Evolutionary conservation across 2,113 vertebrate species (phyloP).

Genomic region (Lophotis ruficrista): DNA sequence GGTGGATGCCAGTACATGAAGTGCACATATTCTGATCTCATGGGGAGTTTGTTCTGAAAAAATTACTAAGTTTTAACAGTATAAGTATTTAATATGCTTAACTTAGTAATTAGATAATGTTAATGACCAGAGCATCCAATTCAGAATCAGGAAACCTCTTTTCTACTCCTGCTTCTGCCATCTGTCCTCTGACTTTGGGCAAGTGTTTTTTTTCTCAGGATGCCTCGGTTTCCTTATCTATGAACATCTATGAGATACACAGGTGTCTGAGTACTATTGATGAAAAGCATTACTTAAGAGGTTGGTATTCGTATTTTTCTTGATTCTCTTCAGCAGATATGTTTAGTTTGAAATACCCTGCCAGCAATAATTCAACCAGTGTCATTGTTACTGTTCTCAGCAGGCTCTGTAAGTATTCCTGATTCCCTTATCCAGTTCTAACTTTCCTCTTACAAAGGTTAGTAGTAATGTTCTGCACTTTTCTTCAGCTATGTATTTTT

Average conservation of each 20-base stretch:
- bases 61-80: no score
- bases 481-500: neutral
- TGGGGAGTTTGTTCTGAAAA: no score
- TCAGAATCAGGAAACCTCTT: no score
- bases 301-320: neutral
- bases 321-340: neutral
- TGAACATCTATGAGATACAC: neutral
- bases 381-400: neutral
- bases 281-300: neutral
- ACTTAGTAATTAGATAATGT: no score
- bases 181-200: no score
- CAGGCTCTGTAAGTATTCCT: neutral
- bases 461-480: neutral
- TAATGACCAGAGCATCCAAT: no score
- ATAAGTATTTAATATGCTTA: no score
- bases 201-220: no score
- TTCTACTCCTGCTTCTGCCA: no score
- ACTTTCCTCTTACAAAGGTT: neutral
- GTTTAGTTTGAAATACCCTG: neutral
- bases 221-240: neutral
- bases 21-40: no score
- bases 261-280: neutral
- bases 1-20: no score
- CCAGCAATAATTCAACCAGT: neutral
- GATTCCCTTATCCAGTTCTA: neutral